phyloP scores from a whole-genome alignment of 2,113 vertebrate species.

The Polyodon spathula region DNA sequence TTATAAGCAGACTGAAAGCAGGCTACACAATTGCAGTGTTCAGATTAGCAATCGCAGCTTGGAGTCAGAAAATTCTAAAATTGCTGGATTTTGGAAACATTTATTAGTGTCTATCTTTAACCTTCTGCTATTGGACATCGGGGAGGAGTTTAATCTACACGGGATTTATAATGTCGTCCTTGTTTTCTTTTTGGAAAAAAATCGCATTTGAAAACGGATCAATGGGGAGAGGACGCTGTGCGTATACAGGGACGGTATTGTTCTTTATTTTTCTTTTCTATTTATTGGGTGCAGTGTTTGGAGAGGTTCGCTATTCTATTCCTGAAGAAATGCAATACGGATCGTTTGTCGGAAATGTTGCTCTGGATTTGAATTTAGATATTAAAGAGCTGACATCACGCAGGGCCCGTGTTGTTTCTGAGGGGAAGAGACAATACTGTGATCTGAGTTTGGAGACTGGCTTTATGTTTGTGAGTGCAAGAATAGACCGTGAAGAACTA shows the following conservation, averaged over 20 bases:
- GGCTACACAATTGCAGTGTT: no score
- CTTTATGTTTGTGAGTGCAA: slow-evolving; percentile 46
- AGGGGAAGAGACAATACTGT: slow-evolving; percentile 43
- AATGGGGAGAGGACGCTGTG: background rate
- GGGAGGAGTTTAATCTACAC: no score
- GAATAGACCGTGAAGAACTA: slow-evolving; percentile 55
- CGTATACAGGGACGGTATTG: background rate
- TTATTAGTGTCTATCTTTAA: no score
- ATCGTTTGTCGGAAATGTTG: slow-evolving; percentile 41
- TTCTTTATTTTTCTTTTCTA: background rate
- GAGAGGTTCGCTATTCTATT: slow-evolving; percentile 45
- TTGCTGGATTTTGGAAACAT: no score
- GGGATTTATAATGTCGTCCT: no score
- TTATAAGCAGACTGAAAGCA: no score
- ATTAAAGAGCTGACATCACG: slow-evolving; percentile 34
- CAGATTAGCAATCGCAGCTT: no score
- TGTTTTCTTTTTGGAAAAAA: no score
- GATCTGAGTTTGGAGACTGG: slow-evolving; percentile 46
- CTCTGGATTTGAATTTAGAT: slow-evolving; percentile 42
- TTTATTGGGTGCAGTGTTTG: slow-evolving; percentile 17
- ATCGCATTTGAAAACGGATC: background rate
- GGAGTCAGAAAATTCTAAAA: no score
- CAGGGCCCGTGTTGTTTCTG: slow-evolving; percentile 44
- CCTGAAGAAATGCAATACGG: slow-evolving; percentile 50
- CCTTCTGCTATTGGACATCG: no score